Evolutionary conservation across 2,888 invertebrate species (phyloP), one percentile per base, ranked within the genome.

Genomic region (Osmoderma eremita): DNA sequence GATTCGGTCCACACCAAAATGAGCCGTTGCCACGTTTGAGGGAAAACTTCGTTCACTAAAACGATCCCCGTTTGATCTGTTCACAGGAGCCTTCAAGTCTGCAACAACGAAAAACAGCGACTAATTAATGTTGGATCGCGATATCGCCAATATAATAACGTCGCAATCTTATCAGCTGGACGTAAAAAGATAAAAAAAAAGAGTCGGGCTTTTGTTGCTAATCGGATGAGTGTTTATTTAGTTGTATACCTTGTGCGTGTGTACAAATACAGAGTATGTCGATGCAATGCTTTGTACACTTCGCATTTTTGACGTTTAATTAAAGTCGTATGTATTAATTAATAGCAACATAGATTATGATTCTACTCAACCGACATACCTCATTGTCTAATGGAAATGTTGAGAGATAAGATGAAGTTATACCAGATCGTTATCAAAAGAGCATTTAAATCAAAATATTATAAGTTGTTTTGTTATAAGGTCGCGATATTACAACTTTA

Each of bases 41-140:
- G 8, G 30, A 30, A 30, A 8, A 30, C 30, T 30, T 30, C 8
- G 1, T 30, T 30, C 30, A 4, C 2, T 3, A 4, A 42, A 6
- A 3, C 15, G 48, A 17, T 18, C 10, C n/a, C 8, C 18, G 1
- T 20, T 12, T 6, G 30, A 10, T 30, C 10, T 3, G 6, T 48
- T 48, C 48, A 10, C 18, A 22, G 56, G 8, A 56, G 36, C 30
- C 58, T 41, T 45, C 45, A 24, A 61, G 15, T 36, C 58, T 61
- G 58, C 13, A 61, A 61, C 45, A 45, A 12, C 45, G 30, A 61
- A 22, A 61, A 15, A 30, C 22, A 61, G 13, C 45, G 58, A 61
- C 58, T 61, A 36, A 61, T 61, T 45, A n/a, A 45, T 15, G 45
- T 18, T 30, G 45, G 17, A 42, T 30, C 17, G 17, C 45, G 45